Percentiles rank a stretch among this genome's conserved stretches.
Conservation (phyloP, 2,888 invertebrate genomes). For the Seira musarum region DNA sequence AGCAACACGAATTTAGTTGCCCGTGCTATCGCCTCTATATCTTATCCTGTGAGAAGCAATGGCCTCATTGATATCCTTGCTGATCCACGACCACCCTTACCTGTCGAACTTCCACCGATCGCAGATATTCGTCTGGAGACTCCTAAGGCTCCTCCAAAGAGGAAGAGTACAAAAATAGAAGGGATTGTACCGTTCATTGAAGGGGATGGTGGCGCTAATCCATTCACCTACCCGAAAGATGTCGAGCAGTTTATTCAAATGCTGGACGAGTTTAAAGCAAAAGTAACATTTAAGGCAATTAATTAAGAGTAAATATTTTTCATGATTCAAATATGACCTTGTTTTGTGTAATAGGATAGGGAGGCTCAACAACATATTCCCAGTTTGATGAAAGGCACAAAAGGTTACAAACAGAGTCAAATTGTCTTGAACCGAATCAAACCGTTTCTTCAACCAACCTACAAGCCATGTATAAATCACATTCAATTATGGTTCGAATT, state of each 20-base stretch:
- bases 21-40: slow-evolving; percentile 37
- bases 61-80: slow-evolving; percentile 51
- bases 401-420: slow-evolving; percentile 60
- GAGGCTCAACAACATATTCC: slow-evolving; percentile 47
- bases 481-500: slow-evolving; percentile 1
- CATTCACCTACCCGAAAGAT: slow-evolving; percentile 64
- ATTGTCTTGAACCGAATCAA: slow-evolving; percentile 55
- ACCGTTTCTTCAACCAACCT: slow-evolving; percentile 58
- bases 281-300: slow-evolving; percentile 50
- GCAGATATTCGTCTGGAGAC: slow-evolving; percentile 32
- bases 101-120: slow-evolving; percentile 55
- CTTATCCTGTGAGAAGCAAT: slow-evolving; percentile 30
- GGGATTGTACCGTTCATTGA: slow-evolving; percentile 46
- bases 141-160: not conserved
- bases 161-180: slow-evolving; percentile 9
- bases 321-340: not conserved
- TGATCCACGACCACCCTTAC: slow-evolving; percentile 32
- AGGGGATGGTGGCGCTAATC: slow-evolving; percentile 65
- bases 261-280: slow-evolving; percentile 52
- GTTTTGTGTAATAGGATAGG: slow-evolving; percentile 50
- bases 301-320: not conserved
- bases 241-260: slow-evolving; percentile 61
- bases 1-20: slow-evolving; percentile 12
- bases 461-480: slow-evolving; percentile 59
- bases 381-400: slow-evolving; percentile 63